Base-by-base conservation (phyloP, 2,888 invertebrate species). In the Stomorhina lunata region DNA sequence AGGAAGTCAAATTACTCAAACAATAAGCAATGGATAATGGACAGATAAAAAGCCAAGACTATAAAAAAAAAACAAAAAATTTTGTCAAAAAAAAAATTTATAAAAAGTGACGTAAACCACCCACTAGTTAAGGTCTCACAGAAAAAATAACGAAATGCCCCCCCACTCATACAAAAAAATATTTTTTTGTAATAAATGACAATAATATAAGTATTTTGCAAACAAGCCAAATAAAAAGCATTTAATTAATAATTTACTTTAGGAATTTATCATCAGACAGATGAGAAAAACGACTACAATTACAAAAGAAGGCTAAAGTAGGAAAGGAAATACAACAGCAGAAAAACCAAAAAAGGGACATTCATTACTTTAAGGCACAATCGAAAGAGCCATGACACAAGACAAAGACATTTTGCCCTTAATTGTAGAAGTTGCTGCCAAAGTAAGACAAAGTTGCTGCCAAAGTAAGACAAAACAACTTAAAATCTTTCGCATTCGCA, bases 171-270 rank as follows among this genome's bases (percentile, higher is more conserved):
- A 66, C 53, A 25, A 12, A 37, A n/a, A 40, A 9, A 10, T 34
- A 59, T 34, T 59, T 17, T 29, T 55, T 34, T 61, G 45, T 65
- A 45, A 75, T 25, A 45, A 55, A 68, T 61, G 22, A 34, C 50
- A 50, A 66, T 66, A 48, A 79, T 66, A n/a, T n/a, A n/a, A n/a
- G n/a, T n/a, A 32, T 43, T 72, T 66, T 66, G 66, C 43, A 66
- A 79, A 66, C n/a, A 66, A 43, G 68, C 75, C 68, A 55, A 68
- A 53, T 80, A 80, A 79, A 66, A 72, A 65, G 72, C 66, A 79
- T 68, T 80, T 80, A 80, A 61, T 77, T 77, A 72, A 72, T 73
- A 79, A 66, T 61, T 72, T 72, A 53, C 66, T 40, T 59, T 27
- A n/a, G 45, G 43, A 80, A 80, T 63, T 69, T 77, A 63, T 40